Percentiles rank a stretch among this genome's conserved stretches.
Evolutionary conservation across 2,113 vertebrate genomes (phyloP).

Genomic region (Oryzias curvinotus): DNA sequence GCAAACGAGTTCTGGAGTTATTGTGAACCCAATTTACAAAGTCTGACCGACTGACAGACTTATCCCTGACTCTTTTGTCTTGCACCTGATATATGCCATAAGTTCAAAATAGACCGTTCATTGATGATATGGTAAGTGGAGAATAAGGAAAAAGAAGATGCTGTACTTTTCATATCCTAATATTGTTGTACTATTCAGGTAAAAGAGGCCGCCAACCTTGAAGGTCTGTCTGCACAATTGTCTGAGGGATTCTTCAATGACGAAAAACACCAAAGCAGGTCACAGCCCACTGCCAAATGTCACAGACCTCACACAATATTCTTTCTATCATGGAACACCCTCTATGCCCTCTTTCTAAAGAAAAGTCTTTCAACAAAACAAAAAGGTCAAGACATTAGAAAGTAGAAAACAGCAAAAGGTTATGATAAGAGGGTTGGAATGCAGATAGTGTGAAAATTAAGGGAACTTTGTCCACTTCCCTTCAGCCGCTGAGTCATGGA

Average conservation of each 20-base stretch:
- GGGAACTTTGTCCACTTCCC: slow-evolving; percentile 1
- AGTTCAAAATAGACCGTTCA: too few relatives aligned
- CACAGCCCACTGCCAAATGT: slow-evolving; percentile 52
- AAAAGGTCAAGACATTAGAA: slow-evolving; percentile 45
- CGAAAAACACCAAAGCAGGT: slow-evolving; percentile 37
- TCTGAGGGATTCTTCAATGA: slow-evolving; percentile 54
- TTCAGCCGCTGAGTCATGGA: slow-evolving; percentile 6
- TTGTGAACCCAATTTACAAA: too few relatives aligned
- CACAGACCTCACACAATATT: slow-evolving; percentile 59
- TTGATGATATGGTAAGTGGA: too few relatives aligned
- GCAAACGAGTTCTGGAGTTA: too few relatives aligned
- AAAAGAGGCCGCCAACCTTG: slow-evolving; percentile 32
- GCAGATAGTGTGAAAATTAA: neutral
- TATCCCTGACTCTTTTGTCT: too few relatives aligned
- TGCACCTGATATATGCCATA: too few relatives aligned
- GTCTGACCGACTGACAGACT: too few relatives aligned
- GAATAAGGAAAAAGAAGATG: too few relatives aligned
- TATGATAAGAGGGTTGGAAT: neutral
- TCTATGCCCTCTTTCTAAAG: slow-evolving; percentile 6
- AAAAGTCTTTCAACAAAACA: slow-evolving; percentile 22
- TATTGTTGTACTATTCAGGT: slow-evolving; percentile 36
- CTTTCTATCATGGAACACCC: slow-evolving; percentile 31
- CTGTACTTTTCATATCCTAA: too few relatives aligned
- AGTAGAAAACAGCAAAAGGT: slow-evolving; percentile 13
- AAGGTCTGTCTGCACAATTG: slow-evolving; percentile 23